phyloP scores from a whole-genome alignment of 2,113 vertebrate genomes.

The Hippolais icterina region DNA sequence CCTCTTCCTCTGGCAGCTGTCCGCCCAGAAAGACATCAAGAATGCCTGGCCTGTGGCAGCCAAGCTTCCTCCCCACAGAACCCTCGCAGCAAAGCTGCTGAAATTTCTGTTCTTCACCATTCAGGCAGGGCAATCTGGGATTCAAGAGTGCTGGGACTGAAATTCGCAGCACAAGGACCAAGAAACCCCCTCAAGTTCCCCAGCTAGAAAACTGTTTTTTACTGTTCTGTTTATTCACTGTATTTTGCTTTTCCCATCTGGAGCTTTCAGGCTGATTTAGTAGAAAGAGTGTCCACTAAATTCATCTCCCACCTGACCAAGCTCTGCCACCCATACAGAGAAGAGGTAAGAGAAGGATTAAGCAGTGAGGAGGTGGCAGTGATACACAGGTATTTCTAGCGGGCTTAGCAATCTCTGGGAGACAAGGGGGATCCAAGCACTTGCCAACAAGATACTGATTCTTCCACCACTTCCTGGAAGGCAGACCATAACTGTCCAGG shows the following conservation, averaged over 20 bases:
- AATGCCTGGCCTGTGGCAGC: accelerated
- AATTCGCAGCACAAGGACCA: background rate
- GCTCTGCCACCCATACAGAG: background rate
- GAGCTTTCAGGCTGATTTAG: background rate
- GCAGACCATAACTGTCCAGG: accelerated
- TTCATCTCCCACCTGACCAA: background rate
- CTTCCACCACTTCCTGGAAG: background rate
- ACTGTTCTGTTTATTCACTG: background rate
- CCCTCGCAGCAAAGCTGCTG: background rate
- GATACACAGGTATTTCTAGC: background rate
- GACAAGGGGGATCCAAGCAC: background rate
- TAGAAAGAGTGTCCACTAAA: background rate
- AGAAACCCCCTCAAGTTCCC: background rate
- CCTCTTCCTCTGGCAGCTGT: background rate
- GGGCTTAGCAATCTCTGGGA: background rate
- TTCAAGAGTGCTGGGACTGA: background rate
- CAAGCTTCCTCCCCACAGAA: background rate
- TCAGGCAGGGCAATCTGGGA: background rate
- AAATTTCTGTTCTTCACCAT: background rate
- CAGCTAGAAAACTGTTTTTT: background rate
- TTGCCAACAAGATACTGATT: background rate
- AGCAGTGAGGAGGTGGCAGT: background rate
- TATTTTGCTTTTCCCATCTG: background rate
- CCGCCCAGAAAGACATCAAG: accelerated
- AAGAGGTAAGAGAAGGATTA: background rate